Base-by-base conservation (phyloP, 2,888 invertebrate genomes). In the Tenthredo livida region DNA sequence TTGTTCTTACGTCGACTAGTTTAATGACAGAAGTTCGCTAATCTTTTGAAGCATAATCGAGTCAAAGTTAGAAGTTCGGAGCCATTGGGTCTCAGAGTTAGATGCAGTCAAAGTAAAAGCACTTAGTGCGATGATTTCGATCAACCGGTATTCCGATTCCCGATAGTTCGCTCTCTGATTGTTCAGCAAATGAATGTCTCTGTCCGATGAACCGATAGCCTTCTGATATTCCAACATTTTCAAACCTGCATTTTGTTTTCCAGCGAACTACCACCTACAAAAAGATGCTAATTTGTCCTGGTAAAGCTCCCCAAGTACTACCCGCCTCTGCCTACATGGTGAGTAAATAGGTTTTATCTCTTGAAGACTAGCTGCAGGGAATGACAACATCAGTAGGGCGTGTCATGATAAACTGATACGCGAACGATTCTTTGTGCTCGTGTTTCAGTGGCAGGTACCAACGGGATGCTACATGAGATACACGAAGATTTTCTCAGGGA, bases 391-490 rank as follows among this genome's bases (percentile, higher is more conserved):
- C 7, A n/a, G 54, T 43, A 37, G 58, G 40, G 61, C 21, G 37
- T 40, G 33, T 58, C 50, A 29, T 40, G 61, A 80, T 40, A 80
- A 80, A 37, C 29, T 6, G 29, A 77, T 54, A 77, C 47, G 15
- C 29, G 33, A n/a, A 50, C 47, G 50, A 7, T 25, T 77, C 40
- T 50, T 33, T 47, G 21, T 54, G 6, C 17, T 73, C 43, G 10
- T 25, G 72, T 78, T 78, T 65, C 89, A 92, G 91, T 91, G 90
- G 90, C 90, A 91, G 89, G 92, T 92, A 88, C 92, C 92, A 58
- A 90, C 89, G 86, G 92, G 92, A 83, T 92, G 92, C 84, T 92
- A 92, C 86, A 90, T 91, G 87, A 89, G 91, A 85, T 92, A 92
- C 87, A 92, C 91, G 84, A 91, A 91, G 84, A 89, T 91, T 88